Conservation (phyloP, 2,797 vertebrate species). For the Furcifer pardalis region DNA sequence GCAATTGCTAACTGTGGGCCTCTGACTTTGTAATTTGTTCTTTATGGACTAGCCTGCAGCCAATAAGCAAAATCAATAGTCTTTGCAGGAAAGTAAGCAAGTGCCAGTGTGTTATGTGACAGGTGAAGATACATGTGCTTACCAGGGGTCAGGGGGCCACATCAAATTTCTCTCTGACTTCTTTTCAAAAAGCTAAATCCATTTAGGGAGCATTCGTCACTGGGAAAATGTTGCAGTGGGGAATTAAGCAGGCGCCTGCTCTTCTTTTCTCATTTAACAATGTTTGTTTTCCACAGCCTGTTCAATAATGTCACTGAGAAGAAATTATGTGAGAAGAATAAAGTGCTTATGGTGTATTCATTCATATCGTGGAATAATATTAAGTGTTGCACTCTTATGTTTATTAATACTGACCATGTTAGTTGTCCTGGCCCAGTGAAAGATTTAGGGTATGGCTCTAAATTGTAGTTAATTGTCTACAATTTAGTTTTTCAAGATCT, state of each 20-base stretch:
- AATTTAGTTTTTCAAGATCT: constrained; percentile 51
- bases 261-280: constrained; percentile 81
- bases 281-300: constrained; percentile 85
- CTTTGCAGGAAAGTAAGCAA: constrained; percentile 86
- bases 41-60: constrained; percentile 88
- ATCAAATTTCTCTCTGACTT: constrained; percentile 85
- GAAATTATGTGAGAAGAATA: constrained; percentile 84
- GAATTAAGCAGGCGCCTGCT: constrained; percentile 76
- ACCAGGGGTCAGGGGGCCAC: constrained; percentile 82
- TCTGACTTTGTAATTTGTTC: constrained; percentile 91
- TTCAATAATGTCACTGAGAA: constrained; percentile 82
- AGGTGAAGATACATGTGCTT: constrained; percentile 86
- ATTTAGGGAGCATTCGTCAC: constrained; percentile 82
- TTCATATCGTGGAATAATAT: constrained; percentile 78
- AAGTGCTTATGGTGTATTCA: constrained; percentile 80
- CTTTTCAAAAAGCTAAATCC: constrained; percentile 83
- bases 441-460: constrained; percentile 49
- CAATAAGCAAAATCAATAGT: constrained; percentile 91
- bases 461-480: constrained; percentile 56
- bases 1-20: constrained; percentile 86
- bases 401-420: constrained; percentile 75
- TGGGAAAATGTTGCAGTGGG: constrained; percentile 79
- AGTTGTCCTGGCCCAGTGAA: constrained; percentile 59
- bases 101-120: constrained; percentile 83
- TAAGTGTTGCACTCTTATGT: constrained; percentile 76